Percentiles rank a stretch among this genome's conserved stretches.
Evolutionary conservation across 2,797 vertebrate species (phyloP).

Genomic region (Rhinichthys osculus): DNA sequence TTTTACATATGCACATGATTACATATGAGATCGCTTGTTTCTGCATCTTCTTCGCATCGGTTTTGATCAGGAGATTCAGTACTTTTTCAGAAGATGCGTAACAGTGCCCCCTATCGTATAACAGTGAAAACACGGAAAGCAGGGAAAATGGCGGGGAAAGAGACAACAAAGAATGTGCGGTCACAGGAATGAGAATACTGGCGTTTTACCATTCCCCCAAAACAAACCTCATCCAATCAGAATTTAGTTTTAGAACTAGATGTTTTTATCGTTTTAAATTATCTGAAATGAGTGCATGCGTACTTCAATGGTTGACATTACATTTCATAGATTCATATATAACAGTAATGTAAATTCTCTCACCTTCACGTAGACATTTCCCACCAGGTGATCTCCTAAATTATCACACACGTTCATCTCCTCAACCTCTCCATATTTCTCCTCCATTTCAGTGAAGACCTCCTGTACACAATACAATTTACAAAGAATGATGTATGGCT

Average conservation of each 20-base stretch:
- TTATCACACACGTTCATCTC: constrained; percentile 99
- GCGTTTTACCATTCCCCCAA: background rate
- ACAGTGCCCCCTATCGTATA: too few species aligned
- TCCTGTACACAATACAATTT: constrained; percentile 77
- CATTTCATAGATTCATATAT: background rate
- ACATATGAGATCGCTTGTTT: too few species aligned
- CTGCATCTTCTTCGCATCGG: too few species aligned
- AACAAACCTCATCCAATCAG: too few species aligned
- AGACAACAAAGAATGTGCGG: background rate
- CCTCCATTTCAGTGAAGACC: constrained; percentile 99
- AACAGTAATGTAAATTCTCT: constrained; percentile 28
- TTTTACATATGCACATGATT: too few species aligned
- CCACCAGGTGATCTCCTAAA: constrained; percentile 95
- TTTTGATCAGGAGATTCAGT: too few species aligned
- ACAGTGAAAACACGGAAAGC: too few species aligned
- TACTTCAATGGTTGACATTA: background rate
- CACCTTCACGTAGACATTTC: constrained; percentile 98
- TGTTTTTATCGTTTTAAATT: background rate
- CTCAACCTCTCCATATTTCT: constrained; percentile 97
- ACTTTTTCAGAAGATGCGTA: too few species aligned
- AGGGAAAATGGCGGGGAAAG: too few species aligned
- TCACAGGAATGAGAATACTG: background rate
- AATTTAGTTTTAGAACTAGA: background rate
- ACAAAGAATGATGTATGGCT: background rate
- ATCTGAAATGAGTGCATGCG: background rate